A percentile compares a stretch with the other conserved stretches of the same genome.
Conservation (phyloP, 2,113 vertebrate species). For the Synodontis membranacea region DNA sequence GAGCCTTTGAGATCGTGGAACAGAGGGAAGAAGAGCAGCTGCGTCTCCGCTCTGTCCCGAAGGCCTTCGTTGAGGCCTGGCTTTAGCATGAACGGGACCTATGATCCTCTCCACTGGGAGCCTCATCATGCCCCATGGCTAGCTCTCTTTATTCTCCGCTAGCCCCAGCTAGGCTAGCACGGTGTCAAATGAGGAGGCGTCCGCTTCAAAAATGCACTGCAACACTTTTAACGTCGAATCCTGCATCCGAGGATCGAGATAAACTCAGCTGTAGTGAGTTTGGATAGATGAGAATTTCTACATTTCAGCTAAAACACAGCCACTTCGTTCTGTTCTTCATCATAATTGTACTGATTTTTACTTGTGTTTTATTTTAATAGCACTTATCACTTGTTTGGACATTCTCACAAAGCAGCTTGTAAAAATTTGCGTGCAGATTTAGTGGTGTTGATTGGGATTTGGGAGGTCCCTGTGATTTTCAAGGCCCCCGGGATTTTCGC, state of each 20-base stretch:
- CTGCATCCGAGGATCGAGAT: background rate
- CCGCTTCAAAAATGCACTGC: constrained; percentile 52
- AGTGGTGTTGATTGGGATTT: background rate
- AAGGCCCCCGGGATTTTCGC: background rate
- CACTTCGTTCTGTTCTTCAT: background rate
- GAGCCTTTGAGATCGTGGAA: constrained; percentile 65
- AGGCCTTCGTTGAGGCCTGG: constrained; percentile 64
- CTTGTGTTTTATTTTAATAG: background rate
- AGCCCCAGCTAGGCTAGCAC: constrained; percentile 56
- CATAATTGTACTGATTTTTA: background rate
- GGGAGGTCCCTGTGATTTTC: no score
- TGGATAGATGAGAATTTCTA: constrained; percentile 2
- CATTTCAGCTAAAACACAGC: background rate
- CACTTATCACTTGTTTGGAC: background rate
- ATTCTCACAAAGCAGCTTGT: background rate
- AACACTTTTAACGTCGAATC: background rate
- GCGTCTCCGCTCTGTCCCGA: constrained; percentile 64
- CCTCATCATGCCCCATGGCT: constrained; percentile 67
- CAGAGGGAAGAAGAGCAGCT: constrained; percentile 36
- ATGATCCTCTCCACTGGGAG: constrained; percentile 71
- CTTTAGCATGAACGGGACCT: constrained; percentile 63
- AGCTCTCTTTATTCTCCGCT: constrained; percentile 62
- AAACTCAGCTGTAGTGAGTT: background rate
- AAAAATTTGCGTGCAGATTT: background rate
- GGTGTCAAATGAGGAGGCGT: constrained; percentile 60